phyloP scores from a whole-genome alignment of 2,113 vertebrate genomes.

The Colossoma macropomum region DNA sequence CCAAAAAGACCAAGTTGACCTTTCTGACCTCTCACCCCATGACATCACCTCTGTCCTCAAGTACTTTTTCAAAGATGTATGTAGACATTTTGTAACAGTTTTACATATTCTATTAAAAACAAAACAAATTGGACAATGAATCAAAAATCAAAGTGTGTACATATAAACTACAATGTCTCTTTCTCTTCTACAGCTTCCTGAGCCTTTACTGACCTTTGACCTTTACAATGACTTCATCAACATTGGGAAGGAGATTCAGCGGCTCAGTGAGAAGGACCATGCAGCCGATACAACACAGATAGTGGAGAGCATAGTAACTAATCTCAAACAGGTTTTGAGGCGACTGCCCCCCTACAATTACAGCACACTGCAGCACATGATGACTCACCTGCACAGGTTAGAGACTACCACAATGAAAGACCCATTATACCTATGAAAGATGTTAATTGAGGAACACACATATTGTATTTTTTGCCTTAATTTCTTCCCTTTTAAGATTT shows the following conservation, averaged over 20 bases:
- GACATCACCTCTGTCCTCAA: conserved; percentile 90
- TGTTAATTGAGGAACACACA: neutral
- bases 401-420: neutral
- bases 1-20: conserved; percentile 85
- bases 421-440: neutral
- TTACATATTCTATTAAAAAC: no score
- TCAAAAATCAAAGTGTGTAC: neutral
- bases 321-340: conserved; percentile 78
- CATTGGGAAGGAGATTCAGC: conserved; percentile 82
- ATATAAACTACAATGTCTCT: neutral
- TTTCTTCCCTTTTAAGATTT: neutral
- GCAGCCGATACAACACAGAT: conserved; percentile 58
- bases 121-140: neutral
- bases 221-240: conserved; percentile 84
- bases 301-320: conserved; percentile 59
- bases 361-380: conserved; percentile 84
- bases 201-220: conserved; percentile 84
- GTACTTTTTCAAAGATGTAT: conserved; percentile 92
- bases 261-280: conserved; percentile 65
- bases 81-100: conserved; percentile 16
- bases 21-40: conserved; percentile 89
- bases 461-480: neutral
- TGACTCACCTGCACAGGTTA: conserved; percentile 87
- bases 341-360: conserved; percentile 84
- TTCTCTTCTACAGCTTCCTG: conserved; percentile 81